Conservation (phyloP, 2,888 invertebrate species). For the Drosophila macrospina region DNA sequence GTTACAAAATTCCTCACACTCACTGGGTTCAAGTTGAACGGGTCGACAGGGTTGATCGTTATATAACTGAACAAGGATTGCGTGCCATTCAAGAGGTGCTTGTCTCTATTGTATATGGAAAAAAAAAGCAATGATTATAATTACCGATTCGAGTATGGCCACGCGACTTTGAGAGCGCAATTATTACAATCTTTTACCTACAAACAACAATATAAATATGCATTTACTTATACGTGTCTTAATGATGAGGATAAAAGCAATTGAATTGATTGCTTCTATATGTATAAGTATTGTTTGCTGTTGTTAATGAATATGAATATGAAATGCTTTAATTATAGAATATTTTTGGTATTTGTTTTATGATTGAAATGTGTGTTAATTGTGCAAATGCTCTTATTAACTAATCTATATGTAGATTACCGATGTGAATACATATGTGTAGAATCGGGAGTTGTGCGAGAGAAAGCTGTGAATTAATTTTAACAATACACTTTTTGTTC, state of each 20-base stretch:
- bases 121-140: slow-evolving; percentile 67
- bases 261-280: slow-evolving; percentile 60
- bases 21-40: background rate
- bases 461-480: slow-evolving; percentile 14
- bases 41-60: background rate
- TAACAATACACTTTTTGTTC: slow-evolving; percentile 62
- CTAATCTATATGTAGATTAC: slow-evolving; percentile 35
- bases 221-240: background rate
- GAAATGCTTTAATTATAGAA: slow-evolving; percentile 45
- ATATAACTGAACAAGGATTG: slow-evolving; percentile 24
- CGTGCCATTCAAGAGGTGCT: slow-evolving; percentile 64
- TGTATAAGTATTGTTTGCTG: slow-evolving; percentile 2
- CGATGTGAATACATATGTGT: slow-evolving; percentile 10
- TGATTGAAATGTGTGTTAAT: slow-evolving; percentile 86
- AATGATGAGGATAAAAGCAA: slow-evolving; percentile 43
- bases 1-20: background rate
- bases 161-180: slow-evolving; percentile 56
- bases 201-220: background rate
- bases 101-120: slow-evolving; percentile 7
- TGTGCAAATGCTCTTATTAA: slow-evolving; percentile 63
- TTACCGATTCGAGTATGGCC: slow-evolving; percentile 66
- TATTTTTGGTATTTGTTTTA: slow-evolving; percentile 81
- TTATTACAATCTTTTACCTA: slow-evolving; percentile 23
- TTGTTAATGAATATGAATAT: slow-evolving; percentile 34
- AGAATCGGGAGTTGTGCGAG: slow-evolving; percentile 6